These are phyloP conservation scores for Pasiphila rectangulata DNA, from an alignment of 2,888 invertebrate species.

Conservation along the genomic window DNA sequence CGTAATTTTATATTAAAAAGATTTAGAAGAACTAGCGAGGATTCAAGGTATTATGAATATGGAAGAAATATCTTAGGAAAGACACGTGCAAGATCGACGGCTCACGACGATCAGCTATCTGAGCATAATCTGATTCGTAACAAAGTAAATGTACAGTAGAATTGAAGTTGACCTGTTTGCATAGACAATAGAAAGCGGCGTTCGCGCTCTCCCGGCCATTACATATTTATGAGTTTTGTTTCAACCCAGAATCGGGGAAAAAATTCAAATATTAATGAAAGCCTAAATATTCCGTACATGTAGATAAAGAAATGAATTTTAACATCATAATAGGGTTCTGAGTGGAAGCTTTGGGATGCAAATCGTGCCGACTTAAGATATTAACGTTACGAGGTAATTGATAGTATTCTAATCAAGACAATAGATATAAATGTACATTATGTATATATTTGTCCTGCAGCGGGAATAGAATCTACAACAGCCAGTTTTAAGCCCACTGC, in stretches of 20 bases:
- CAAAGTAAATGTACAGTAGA: slow-evolving; percentile 53
- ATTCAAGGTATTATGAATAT: too few species aligned
- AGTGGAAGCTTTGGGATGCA: slow-evolving; percentile 53
- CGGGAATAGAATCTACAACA: too few species aligned
- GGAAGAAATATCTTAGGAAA: too few species aligned
- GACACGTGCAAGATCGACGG: too few species aligned
- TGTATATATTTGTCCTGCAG: too few species aligned
- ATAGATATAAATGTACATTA: too few species aligned
- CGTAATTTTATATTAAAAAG: too few species aligned
- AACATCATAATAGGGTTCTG: slow-evolving; percentile 57
- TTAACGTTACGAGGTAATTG: slow-evolving; percentile 25
- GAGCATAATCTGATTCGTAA: slow-evolving; percentile 38
- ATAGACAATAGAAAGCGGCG: slow-evolving; percentile 61
- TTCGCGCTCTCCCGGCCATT: slow-evolving; percentile 60
- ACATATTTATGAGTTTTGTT: slow-evolving; percentile 78
- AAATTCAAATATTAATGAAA: slow-evolving; percentile 78
- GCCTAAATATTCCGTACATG: slow-evolving; percentile 74
- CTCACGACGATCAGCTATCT: too few species aligned
- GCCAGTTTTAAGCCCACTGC: too few species aligned
- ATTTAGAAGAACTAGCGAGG: too few species aligned
- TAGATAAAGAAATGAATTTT: slow-evolving; percentile 74
- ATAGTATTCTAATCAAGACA: slow-evolving; percentile 13
- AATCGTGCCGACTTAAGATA: slow-evolving; percentile 53
- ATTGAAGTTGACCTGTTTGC: slow-evolving; percentile 68
- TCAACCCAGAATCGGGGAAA: slow-evolving; percentile 64